These are phyloP conservation scores for Eustalomyia histrio DNA, from an alignment of 2,888 invertebrate species.

Conservation along the genomic window DNA sequence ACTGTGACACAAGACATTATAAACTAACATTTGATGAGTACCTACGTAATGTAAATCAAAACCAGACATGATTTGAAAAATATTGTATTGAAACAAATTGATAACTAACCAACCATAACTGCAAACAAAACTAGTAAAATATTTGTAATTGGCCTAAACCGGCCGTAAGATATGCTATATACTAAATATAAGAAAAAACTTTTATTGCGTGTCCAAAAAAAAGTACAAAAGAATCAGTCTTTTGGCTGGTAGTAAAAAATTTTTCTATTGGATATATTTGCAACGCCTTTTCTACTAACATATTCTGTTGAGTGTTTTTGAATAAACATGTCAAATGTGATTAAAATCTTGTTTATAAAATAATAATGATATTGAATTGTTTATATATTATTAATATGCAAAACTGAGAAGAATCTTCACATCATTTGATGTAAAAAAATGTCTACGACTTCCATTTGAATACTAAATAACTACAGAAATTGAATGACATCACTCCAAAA, in stretches of 20 bases:
- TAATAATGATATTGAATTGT: constrained; percentile 40
- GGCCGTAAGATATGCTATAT: too few species aligned
- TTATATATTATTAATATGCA: constrained; percentile 32
- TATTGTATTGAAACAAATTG: constrained; percentile 39
- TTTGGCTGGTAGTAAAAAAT: too few species aligned
- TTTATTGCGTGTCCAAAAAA: too few species aligned
- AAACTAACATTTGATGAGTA: constrained; percentile 29
- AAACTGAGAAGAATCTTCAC: neutral
- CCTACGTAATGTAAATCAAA: constrained; percentile 40
- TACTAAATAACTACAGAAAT: neutral
- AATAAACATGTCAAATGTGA: too few species aligned
- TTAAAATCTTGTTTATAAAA: neutral
- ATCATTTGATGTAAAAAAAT: neutral
- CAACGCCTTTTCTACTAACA: too few species aligned
- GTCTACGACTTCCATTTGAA: neutral
- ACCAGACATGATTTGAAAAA: constrained; percentile 9
- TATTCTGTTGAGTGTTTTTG: too few species aligned
- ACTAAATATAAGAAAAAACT: too few species aligned
- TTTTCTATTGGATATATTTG: too few species aligned
- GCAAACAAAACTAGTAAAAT: neutral
- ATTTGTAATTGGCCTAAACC: too few species aligned
- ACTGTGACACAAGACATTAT: constrained; percentile 34
- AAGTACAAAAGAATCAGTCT: too few species aligned
- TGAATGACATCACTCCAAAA: constrained; percentile 34
- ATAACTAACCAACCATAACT: constrained; percentile 47